Conservation (phyloP, 2,113 vertebrate species). For the Tiliqua scincoides region DNA sequence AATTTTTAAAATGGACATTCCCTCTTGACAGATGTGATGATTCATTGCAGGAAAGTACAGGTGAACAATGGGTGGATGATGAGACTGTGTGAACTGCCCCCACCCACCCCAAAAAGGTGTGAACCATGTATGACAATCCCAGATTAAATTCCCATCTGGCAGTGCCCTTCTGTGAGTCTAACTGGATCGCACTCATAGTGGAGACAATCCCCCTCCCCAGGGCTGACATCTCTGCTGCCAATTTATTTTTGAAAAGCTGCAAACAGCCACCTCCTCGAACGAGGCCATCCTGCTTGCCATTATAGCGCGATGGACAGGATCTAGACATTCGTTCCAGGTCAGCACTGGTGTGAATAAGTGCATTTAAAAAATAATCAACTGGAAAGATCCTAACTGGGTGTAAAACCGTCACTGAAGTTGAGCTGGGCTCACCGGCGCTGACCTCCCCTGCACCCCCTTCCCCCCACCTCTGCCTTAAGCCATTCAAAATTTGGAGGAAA, state of each 20-base stretch:
- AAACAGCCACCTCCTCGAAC: background rate
- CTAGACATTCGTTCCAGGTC: background rate
- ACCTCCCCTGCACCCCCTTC: constrained; percentile 6
- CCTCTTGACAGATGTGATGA: too few relatives aligned
- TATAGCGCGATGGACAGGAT: background rate
- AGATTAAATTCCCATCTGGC: background rate
- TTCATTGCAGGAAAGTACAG: too few relatives aligned
- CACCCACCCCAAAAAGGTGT: too few relatives aligned
- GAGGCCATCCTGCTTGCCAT: background rate
- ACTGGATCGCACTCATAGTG: background rate
- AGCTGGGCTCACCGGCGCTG: constrained; percentile 16
- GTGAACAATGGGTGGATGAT: too few relatives aligned
- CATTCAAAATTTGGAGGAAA: constrained; percentile 74
- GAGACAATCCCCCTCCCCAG: background rate
- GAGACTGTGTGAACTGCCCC: too few relatives aligned
- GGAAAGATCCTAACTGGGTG: background rate
- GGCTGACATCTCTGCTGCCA: background rate
- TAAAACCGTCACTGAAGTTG: constrained; percentile 35
- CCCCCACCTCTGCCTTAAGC: constrained; percentile 58
- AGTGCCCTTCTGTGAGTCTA: background rate
- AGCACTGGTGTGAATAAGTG: background rate
- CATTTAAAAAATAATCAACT: background rate
- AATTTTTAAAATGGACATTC: too few relatives aligned
- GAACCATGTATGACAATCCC: background rate
- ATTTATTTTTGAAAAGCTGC: background rate